A percentile compares a stretch with the other conserved stretches of the same genome.
phyloP scores from a whole-genome alignment of 2,888 invertebrate genomes.

The Drosophila demipolita region DNA sequence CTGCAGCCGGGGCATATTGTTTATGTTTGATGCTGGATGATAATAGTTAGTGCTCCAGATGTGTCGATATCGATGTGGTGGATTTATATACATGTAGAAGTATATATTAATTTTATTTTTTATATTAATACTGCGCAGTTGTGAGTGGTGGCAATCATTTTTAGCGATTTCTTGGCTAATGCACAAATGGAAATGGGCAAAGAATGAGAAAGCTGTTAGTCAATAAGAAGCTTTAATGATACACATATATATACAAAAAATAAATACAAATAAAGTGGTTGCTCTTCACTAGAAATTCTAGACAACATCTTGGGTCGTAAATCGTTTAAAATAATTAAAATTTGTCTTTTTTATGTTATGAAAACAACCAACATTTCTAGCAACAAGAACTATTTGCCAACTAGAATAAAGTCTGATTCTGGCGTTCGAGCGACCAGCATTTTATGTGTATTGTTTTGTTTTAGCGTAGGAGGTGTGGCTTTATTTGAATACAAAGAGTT shows the following conservation, averaged over 20 bases:
- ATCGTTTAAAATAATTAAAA: not conserved
- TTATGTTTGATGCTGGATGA: conserved; percentile 53
- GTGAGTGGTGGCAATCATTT: conserved; percentile 56
- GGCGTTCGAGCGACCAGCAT: not conserved
- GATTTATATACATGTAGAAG: conserved; percentile 32
- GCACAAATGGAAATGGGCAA: conserved; percentile 53
- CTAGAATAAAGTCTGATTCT: not conserved
- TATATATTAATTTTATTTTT: conserved; percentile 19
- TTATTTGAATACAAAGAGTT: conserved; percentile 28
- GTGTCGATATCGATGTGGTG: conserved; percentile 53
- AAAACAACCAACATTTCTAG: not conserved
- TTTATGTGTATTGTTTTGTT: conserved; percentile 1
- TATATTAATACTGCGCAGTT: conserved; percentile 41
- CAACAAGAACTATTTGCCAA: not conserved
- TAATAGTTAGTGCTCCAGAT: conserved; percentile 70
- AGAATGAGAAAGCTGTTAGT: conserved; percentile 77
- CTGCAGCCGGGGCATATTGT: conserved; percentile 55
- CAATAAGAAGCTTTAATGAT: conserved; percentile 35
- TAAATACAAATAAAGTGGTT: not conserved
- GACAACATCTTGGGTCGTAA: not conserved
- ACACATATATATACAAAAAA: conserved; percentile 9
- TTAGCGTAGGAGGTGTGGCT: conserved; percentile 27
- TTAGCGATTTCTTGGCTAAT: conserved; percentile 51
- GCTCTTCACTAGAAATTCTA: conserved; percentile 2
- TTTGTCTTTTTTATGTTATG: not conserved